These are phyloP conservation scores for Himantopus leucocephalus DNA, from an alignment of 2,113 vertebrate species.

Conservation along the genomic window DNA sequence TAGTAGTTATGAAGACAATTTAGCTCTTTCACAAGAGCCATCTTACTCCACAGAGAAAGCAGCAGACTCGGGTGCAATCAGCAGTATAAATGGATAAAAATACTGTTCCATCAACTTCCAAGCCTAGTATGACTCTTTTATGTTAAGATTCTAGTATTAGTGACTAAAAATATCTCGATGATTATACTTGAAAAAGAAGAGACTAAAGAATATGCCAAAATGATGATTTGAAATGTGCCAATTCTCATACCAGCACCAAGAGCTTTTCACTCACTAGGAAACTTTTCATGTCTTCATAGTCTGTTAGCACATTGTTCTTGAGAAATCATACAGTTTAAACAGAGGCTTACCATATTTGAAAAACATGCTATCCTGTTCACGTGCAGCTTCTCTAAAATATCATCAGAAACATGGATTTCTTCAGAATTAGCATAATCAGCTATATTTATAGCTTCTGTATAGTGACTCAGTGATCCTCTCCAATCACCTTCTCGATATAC, in stretches of 20 bases:
- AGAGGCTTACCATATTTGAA: slow-evolving; percentile 84
- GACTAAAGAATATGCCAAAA: neutral
- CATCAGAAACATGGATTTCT: slow-evolving; percentile 83
- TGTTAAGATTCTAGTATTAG: neutral
- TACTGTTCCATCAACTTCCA: neutral
- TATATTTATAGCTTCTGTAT: slow-evolving; percentile 91
- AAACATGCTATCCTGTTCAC: slow-evolving; percentile 93
- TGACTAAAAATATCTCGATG: neutral
- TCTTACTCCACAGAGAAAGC: neutral
- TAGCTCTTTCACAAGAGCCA: neutral
- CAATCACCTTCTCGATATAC: slow-evolving; percentile 88
- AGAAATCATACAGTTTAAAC: neutral
- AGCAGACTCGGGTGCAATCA: neutral
- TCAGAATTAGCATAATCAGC: slow-evolving; percentile 92
- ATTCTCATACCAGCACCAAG: neutral
- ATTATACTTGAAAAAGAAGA: neutral
- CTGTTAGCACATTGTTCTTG: neutral
- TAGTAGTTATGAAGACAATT: neutral
- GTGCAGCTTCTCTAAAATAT: slow-evolving; percentile 86
- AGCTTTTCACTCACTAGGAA: neutral
- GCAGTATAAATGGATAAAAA: neutral
- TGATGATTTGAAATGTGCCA: neutral
- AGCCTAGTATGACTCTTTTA: neutral
- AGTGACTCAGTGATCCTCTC: slow-evolving; percentile 87
- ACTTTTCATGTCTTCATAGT: neutral